A percentile compares a stretch with the other conserved stretches of the same genome.
Conservation (phyloP, 2,888 invertebrate species). For the Papilio demoleus region DNA sequence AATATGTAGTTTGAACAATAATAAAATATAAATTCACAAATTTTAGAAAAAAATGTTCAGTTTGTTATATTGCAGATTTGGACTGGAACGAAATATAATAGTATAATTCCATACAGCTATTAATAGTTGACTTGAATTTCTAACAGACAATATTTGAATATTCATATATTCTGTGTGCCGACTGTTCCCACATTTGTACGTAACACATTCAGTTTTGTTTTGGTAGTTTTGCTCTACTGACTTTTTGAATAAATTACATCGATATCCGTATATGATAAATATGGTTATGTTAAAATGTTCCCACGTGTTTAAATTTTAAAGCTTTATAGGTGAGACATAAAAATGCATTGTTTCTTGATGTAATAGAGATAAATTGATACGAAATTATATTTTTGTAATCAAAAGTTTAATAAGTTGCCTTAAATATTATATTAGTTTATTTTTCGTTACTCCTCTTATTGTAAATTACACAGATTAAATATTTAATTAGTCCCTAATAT, state of each 20-base stretch:
- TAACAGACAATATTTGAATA: conserved; percentile 54
- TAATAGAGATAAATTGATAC: background rate
- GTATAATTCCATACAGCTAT: conserved; percentile 8
- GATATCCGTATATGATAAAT: conserved; percentile 47
- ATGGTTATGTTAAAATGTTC: conserved; percentile 50
- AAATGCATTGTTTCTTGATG: background rate
- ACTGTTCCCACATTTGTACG: conserved; percentile 56
- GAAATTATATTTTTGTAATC: no score
- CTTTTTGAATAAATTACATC: conserved; percentile 65
- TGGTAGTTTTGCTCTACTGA: conserved; percentile 72
- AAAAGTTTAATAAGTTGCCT: no score
- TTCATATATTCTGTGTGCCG: conserved; percentile 57
- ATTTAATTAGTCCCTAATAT: no score
- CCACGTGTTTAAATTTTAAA: conserved; percentile 50
- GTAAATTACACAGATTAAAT: no score
- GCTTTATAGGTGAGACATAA: no score
- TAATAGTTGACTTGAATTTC: conserved; percentile 46
- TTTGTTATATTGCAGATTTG: background rate
- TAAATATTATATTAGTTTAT: background rate
- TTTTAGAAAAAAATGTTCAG: background rate
- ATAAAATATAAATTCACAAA: no score
- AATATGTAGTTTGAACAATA: no score
- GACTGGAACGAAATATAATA: background rate
- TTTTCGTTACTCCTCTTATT: background rate
- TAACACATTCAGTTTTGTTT: conserved; percentile 59